Base-by-base conservation (phyloP, 2,797 vertebrate species). In the Lagothrix lagotricha region DNA sequence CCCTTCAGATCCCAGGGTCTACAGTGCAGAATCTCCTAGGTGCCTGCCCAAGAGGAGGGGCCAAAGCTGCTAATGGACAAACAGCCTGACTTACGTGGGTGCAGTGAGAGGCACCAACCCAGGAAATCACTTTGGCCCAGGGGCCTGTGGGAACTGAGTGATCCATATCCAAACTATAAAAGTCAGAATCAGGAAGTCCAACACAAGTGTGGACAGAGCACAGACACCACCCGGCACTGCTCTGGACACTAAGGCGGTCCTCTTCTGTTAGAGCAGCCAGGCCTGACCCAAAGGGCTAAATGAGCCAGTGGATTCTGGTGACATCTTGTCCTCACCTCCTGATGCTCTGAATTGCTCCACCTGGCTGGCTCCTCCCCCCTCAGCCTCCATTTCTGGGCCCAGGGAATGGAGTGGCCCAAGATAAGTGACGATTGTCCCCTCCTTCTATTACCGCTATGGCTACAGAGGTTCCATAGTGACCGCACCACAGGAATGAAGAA, bases 381-480 rank as follows among this genome's bases (percentile, higher is more conserved):
- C 4, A 0, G 36, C 33, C 83, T 77, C 26, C 5, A 61, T 72
- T 70, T 72, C 28, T n/a, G 24, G 61, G 30, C 57, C 44, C 76
- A 50, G 20, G 28, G 28, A 54, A 48, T 2, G 7, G 44, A 15
- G 41, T 0, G 0, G 3, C 76, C 58, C 3, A 6, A 7, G n/a
- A 30, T 57, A 22, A 67, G 52, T 48, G 91, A 39, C 44, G 0
- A 0, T 28, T 80, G 54, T 46, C 91, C 41, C 70, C 22, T 50
- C 88, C 91, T 61, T 79, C 61, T 58, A 7, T 58, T 50, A 75
- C 58, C 57, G 4, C 52, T 44, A 0, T 67, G 70, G 28, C 50
- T n/a, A 81, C 67, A 20, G 39, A 58, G 39, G 12, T 26, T 48
- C 86, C 89, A 48, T 85, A 85, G 92, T 61, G 84, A 89, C 84